These are phyloP conservation scores for Archaeoteleia sp. DNA, from an alignment of 2,888 invertebrate species.

Conservation along the genomic window DNA sequence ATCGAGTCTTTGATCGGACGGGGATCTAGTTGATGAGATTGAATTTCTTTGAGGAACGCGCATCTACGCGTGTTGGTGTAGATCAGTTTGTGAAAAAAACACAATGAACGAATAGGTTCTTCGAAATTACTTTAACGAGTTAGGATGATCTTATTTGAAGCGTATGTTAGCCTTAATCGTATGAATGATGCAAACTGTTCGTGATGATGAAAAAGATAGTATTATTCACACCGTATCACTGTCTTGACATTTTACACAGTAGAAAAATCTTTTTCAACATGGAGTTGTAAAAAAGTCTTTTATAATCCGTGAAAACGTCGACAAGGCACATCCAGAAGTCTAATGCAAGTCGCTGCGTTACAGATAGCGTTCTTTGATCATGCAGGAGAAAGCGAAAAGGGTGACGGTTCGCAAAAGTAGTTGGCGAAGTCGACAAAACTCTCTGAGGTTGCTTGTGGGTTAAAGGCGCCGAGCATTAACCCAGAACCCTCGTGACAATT, in stretches of 20 bases:
- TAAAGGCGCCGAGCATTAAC: constrained; percentile 32
- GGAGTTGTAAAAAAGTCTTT: no score
- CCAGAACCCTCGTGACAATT: constrained; percentile 67
- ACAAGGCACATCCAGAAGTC: constrained; percentile 25
- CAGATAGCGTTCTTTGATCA: constrained; percentile 37
- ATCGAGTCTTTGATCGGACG: constrained; percentile 19
- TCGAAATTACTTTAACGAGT: no score
- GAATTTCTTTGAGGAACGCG: constrained; percentile 11
- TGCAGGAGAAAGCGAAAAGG: constrained; percentile 37
- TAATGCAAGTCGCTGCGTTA: constrained; percentile 22
- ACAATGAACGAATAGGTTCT: no score
- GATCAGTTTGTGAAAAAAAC: no score
- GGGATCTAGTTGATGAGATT: constrained; percentile 26
- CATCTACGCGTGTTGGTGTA: background rate
- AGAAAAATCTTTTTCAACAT: no score
- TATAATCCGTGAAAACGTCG: constrained; percentile 29
- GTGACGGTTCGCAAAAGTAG: constrained; percentile 27
- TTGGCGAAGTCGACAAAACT: constrained; percentile 38
- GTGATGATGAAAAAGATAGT: no score
- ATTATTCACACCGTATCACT: no score
- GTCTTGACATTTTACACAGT: no score
- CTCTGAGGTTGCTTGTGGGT: constrained; percentile 36
- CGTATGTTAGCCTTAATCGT: no score
- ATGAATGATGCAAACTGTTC: no score
- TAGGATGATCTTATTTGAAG: no score